These are phyloP conservation scores for Paguma larvata DNA, from an alignment of 2,797 vertebrate species.

Conservation along the genomic window DNA sequence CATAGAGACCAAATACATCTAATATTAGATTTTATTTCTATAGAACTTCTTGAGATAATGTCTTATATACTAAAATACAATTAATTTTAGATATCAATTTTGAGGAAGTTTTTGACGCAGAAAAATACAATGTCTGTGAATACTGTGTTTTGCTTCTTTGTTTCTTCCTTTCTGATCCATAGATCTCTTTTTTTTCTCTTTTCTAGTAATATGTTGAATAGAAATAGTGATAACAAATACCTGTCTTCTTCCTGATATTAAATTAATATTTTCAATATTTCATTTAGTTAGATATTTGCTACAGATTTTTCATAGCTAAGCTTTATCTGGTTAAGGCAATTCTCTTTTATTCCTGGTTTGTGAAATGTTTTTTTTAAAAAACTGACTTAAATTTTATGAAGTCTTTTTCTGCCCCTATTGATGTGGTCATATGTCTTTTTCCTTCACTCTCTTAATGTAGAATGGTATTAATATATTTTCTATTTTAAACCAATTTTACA, in stretches of 20 bases:
- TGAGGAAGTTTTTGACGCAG: not conserved
- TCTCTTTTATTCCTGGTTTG: not conserved
- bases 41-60: not conserved
- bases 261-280: not conserved
- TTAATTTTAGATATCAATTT: constrained; percentile 9
- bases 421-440: not conserved
- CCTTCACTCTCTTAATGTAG: not conserved
- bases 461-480: constrained; percentile 26
- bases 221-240: constrained; percentile 10
- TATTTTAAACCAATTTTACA: constrained; percentile 28
- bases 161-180: not conserved
- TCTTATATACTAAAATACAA: not conserved
- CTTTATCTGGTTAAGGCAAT: constrained; percentile 5
- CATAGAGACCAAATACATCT: not conserved
- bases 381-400: not conserved
- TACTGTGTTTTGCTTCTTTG: not conserved
- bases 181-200: not conserved
- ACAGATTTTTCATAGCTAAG: constrained; percentile 17
- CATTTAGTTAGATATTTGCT: not conserved
- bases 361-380: not conserved
- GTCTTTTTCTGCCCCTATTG: not conserved
- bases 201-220: not conserved
- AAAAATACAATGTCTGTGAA: not conserved
- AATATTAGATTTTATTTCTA: constrained; percentile 28
- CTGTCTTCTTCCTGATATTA: not conserved